Conservation (phyloP, 2,113 vertebrate species). For the Thalassarche chlororhynchos region DNA sequence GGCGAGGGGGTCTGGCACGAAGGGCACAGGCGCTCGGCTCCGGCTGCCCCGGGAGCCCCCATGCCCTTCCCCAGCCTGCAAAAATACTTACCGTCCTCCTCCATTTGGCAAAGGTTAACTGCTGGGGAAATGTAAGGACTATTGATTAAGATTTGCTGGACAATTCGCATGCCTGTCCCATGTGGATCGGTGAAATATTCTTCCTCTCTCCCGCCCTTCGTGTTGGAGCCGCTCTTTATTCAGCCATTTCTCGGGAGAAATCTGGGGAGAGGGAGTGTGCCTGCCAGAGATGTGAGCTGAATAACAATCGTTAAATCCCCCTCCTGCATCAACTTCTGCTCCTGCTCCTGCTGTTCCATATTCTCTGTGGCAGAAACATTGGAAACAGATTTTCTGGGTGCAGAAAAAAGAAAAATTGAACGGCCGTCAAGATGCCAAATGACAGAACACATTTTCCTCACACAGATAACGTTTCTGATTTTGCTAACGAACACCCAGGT, state of each 20-base stretch:
- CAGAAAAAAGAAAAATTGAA: neutral
- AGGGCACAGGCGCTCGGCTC: accelerated
- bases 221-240: conserved; percentile 42
- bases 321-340: conserved; percentile 17
- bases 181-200: conserved; percentile 5
- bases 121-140: neutral
- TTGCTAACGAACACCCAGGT: neutral
- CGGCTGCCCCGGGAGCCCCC: neutral
- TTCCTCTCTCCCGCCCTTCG: neutral
- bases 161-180: neutral
- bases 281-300: conserved; percentile 50
- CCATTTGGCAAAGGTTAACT: neutral
- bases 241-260: conserved; percentile 64
- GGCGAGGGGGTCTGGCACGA: neutral
- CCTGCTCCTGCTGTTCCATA: conserved; percentile 27
- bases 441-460: neutral
- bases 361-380: conserved; percentile 53
- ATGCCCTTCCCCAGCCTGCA: neutral
- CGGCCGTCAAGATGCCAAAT: neutral
- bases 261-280: conserved; percentile 38
- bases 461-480: neutral
- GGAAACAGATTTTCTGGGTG: conserved; percentile 66
- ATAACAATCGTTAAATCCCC: conserved; percentile 50
- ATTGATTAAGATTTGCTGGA: neutral
- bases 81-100: neutral